phyloP scores from a whole-genome alignment of 2,888 invertebrate genomes.

The Trichogramma evanescens region DNA sequence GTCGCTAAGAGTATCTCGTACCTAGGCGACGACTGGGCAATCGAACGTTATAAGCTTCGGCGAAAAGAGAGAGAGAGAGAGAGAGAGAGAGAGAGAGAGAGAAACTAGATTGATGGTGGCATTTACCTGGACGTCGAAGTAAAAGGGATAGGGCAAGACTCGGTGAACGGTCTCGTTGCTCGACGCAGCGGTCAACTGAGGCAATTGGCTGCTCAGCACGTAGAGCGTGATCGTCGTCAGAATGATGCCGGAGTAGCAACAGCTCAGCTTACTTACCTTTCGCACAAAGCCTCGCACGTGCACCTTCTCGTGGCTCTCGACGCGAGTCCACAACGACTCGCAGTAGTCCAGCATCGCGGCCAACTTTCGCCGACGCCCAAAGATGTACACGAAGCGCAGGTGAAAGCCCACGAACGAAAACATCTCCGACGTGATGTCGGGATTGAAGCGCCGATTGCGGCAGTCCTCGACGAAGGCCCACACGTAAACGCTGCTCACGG shows the following conservation, averaged over 20 bases:
- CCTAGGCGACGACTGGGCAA: neutral
- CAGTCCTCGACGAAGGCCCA: slow-evolving; percentile 15
- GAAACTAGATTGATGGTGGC: neutral
- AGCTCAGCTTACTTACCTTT: slow-evolving; percentile 1
- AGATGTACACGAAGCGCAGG: slow-evolving; percentile 11
- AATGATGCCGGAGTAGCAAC: slow-evolving; percentile 14
- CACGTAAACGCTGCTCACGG: slow-evolving; percentile 16
- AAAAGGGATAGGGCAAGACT: slow-evolving; percentile 12
- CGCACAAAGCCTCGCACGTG: slow-evolving; percentile 13
- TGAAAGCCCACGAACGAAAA: slow-evolving; percentile 18
- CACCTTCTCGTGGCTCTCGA: slow-evolving; percentile 8
- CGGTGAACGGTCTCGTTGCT: slow-evolving; percentile 9
- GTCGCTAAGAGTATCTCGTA: slow-evolving; percentile 12
- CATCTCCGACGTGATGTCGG: slow-evolving; percentile 14
- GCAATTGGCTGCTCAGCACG: slow-evolving; percentile 12
- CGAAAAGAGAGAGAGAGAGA: no score
- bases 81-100: no score
- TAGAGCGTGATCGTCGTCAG: slow-evolving; percentile 16
- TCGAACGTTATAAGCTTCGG: no score
- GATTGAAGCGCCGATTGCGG: slow-evolving; percentile 6
- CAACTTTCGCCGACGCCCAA: slow-evolving; percentile 6
- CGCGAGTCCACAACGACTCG: slow-evolving; percentile 4
- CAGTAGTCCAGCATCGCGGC: slow-evolving; percentile 4
- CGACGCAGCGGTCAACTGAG: slow-evolving; percentile 4
- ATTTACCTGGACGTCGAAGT: slow-evolving; percentile 13